Base-by-base conservation (phyloP, 2,113 vertebrate genomes). In the Mormyrus lacerda region DNA sequence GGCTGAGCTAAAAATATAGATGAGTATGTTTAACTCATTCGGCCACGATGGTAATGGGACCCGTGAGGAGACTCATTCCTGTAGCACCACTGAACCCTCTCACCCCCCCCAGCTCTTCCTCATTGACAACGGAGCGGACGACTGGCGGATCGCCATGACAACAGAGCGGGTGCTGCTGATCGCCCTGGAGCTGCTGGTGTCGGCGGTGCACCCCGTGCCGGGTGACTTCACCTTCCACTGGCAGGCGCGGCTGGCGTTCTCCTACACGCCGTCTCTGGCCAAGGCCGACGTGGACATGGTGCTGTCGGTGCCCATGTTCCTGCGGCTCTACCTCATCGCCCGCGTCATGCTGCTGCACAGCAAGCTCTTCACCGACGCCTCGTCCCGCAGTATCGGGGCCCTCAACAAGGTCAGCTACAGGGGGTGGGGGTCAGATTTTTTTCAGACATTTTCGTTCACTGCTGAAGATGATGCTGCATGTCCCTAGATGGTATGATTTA, bases 141-240 rank as follows among this genome's bases (percentile, higher is more conserved):
- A 99, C 96, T 99, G 98, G 98, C 96, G 98, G 91, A 99, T 99
- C 82, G 98, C 98, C 39, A 99, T 99, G 98, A 99, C 98, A 0
- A 97, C 97, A 4, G 98, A 99, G 93, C 96, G 98, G 91, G 98
- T 99, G 92, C 95, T 99, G 91, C 97, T 98, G 93, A 99, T 99
- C 91, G 95, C 97, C 89, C 94, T 99, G 96, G 98, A 99, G 97
- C 96, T 99, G 96, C 93, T 99, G 94, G 98, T 99, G 92, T 99
- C 98, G 1, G 98, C 98, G 79, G 98, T 99, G 82, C 98, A 99
- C 92, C 98, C 98, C 19, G 97, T 99, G 47, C 98, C 98, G 0
- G 98, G 98, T 11, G 97, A 99, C 94, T 99, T 99, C 94, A 98
- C 97, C 90, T 99, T 99, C 92, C 97, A 97, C 94, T 99, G 98